Percentiles rank a stretch among this genome's conserved stretches.
phyloP scores from a whole-genome alignment of 2,888 invertebrate species.

The Leucophenga maculata region DNA sequence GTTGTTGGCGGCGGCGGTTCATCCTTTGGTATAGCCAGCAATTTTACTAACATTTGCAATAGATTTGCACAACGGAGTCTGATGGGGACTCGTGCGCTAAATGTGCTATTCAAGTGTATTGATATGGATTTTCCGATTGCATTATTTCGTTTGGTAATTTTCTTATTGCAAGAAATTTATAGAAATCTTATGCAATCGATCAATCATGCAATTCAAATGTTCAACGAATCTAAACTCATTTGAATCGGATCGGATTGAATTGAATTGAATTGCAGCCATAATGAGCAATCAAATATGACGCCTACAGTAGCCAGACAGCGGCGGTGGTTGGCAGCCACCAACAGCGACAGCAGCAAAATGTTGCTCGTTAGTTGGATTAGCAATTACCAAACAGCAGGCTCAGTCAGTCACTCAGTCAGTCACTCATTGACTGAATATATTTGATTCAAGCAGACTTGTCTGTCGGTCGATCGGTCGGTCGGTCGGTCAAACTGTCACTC shows the following conservation, averaged over 20 bases:
- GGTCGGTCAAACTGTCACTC: slow-evolving; percentile 53
- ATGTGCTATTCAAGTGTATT: slow-evolving; percentile 8
- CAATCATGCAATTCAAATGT: slow-evolving; percentile 52
- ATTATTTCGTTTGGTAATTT: background rate
- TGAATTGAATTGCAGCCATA: background rate
- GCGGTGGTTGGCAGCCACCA: slow-evolving; percentile 21
- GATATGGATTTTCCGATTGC: slow-evolving; percentile 23
- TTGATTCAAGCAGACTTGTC: slow-evolving; percentile 29
- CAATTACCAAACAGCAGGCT: slow-evolving; percentile 52
- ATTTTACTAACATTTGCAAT: slow-evolving; percentile 61
- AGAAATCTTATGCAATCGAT: slow-evolving; percentile 59
- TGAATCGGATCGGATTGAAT: background rate
- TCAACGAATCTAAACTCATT: slow-evolving; percentile 51
- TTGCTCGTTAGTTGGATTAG: slow-evolving; percentile 62
- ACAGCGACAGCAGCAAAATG: slow-evolving; percentile 21
- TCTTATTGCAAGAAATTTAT: no score
- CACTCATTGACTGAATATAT: slow-evolving; percentile 18
- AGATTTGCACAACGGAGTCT: slow-evolving; percentile 22
- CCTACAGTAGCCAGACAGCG: slow-evolving; percentile 52
- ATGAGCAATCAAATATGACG: slow-evolving; percentile 51
- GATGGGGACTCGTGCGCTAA: slow-evolving; percentile 21
- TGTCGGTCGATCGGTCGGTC: slow-evolving; percentile 48
- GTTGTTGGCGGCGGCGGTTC: no score
- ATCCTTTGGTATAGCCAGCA: slow-evolving; percentile 28
- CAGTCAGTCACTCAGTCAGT: slow-evolving; percentile 17